Conservation (phyloP, 2,797 vertebrate genomes). For the Heliangelus exortis region DNA sequence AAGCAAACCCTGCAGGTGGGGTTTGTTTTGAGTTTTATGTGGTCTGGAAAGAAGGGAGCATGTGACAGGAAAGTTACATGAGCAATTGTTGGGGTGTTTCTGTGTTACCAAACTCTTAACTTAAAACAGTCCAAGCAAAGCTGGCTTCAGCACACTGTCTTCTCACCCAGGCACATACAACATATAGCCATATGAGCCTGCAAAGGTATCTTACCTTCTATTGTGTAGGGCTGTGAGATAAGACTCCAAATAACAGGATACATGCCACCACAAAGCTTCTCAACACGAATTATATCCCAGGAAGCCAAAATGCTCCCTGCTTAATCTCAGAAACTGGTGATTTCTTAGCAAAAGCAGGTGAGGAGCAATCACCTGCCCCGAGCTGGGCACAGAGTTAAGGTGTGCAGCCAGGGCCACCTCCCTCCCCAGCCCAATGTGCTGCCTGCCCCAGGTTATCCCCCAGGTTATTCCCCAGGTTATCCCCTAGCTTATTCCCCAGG, state of each 20-base stretch:
- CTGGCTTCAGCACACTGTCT: background rate
- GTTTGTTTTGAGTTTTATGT: fast-evolving
- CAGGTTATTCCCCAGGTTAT: background rate
- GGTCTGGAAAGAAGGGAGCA: background rate
- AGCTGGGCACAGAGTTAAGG: fast-evolving
- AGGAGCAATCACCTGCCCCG: background rate
- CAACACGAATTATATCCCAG: background rate
- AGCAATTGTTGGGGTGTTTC: background rate
- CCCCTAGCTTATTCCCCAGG: background rate
- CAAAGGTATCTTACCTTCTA: background rate
- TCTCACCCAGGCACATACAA: background rate
- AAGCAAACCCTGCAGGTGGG: background rate
- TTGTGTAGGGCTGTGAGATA: background rate
- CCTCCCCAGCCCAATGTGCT: fast-evolving
- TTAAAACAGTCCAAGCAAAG: background rate
- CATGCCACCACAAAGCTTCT: background rate
- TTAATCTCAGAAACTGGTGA: background rate
- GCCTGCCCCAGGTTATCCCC: background rate
- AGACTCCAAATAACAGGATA: background rate
- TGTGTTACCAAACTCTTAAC: background rate
- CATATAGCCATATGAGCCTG: background rate
- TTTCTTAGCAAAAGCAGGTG: background rate
- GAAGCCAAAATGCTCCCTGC: background rate
- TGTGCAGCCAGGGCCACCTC: background rate
- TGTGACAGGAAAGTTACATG: background rate